Percentiles rank a stretch among this genome's conserved stretches.
phyloP scores from a whole-genome alignment of 2,797 vertebrate species.

The Chelmon rostratus region DNA sequence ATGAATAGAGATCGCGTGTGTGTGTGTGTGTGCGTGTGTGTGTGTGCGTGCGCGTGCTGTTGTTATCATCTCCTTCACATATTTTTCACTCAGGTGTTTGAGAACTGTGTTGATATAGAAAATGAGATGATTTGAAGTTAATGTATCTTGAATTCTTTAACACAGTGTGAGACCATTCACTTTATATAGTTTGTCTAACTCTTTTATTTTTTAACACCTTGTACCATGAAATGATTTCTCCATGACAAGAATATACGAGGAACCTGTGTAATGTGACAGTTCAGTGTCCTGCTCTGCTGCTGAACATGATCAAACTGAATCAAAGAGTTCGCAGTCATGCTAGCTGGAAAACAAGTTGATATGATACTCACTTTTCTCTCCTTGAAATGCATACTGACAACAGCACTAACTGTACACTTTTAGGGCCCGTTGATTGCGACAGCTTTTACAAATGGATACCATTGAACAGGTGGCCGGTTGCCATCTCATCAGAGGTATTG shows the following conservation, averaged over 20 bases:
- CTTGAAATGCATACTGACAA: constrained; percentile 92
- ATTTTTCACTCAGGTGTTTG: constrained; percentile 33
- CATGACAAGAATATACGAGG: constrained; percentile 28
- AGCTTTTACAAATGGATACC: constrained; percentile 99
- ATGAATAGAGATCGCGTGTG: constrained; percentile 84
- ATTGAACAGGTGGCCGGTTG: constrained; percentile 97
- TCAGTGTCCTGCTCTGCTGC: constrained; percentile 54
- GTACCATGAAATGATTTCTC: constrained; percentile 42
- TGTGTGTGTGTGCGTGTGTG: constrained; percentile 15
- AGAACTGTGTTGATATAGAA: constrained; percentile 25
- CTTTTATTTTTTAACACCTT: constrained; percentile 39
- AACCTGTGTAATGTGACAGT: constrained; percentile 37
- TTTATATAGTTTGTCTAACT: constrained; percentile 33
- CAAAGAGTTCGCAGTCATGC: constrained; percentile 88
- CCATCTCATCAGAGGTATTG: constrained; percentile 98
- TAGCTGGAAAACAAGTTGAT: constrained; percentile 71
- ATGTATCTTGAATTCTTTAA: constrained; percentile 32
- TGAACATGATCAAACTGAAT: constrained; percentile 66
- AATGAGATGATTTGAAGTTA: constrained; percentile 21
- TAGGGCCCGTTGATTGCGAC: constrained; percentile 99
- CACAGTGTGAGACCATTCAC: constrained; percentile 22
- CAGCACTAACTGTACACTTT: constrained; percentile 96
- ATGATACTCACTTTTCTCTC: constrained; percentile 81
- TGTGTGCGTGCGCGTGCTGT: neutral
- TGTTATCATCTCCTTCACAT: constrained; percentile 25